Conservation (phyloP, 2,797 vertebrate species). For the Ptychobarbus kaznakovi region DNA sequence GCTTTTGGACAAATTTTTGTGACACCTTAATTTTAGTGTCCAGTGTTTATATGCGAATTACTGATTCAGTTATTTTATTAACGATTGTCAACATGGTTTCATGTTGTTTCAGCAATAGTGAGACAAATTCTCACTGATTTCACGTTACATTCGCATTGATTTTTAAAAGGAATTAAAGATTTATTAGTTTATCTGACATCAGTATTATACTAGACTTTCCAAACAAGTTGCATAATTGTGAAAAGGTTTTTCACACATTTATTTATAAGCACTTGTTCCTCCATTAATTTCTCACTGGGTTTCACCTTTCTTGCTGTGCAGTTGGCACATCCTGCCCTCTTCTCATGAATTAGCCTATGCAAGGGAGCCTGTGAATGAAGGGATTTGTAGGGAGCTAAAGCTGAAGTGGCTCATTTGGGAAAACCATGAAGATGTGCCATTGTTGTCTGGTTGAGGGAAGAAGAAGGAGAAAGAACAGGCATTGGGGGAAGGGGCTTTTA, state of each 20-base stretch:
- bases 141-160: background rate
- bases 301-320: conserved; percentile 48
- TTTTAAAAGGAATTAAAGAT: conserved; percentile 1
- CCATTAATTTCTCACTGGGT: conserved; percentile 7
- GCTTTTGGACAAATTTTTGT: background rate
- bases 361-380: conserved; percentile 52
- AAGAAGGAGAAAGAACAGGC: conserved; percentile 25
- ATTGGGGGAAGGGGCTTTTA: conserved; percentile 5
- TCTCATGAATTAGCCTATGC: conserved; percentile 48
- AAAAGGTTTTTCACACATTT: background rate
- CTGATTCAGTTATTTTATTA: background rate
- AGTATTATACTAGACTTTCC: background rate
- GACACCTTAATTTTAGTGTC: background rate
- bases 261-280: conserved; percentile 9
- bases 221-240: background rate
- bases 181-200: background rate
- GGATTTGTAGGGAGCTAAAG: conserved; percentile 50
- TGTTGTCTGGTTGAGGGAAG: conserved; percentile 29
- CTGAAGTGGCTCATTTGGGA: conserved; percentile 49
- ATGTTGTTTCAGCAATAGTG: background rate
- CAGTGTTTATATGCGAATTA: background rate
- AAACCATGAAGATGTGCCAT: conserved; percentile 50
- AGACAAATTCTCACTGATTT: background rate
- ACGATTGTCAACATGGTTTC: background rate
- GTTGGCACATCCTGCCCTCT: conserved; percentile 47